Conservation (phyloP, 2,797 vertebrate species). For the Mastacembelus armatus region DNA sequence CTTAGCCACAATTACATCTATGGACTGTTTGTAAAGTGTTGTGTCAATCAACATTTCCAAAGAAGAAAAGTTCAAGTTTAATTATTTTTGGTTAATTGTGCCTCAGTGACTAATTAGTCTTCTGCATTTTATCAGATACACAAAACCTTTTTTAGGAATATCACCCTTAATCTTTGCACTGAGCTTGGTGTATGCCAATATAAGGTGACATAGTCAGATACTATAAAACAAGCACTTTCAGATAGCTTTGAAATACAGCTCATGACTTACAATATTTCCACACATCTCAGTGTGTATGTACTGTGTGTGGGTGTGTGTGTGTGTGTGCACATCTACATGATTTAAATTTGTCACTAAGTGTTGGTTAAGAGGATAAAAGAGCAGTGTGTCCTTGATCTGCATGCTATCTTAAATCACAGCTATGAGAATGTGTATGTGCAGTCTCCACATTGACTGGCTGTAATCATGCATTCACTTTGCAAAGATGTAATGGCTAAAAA, state of each 20-base stretch:
- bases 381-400: constrained; percentile 39
- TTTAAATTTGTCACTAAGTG: constrained; percentile 49
- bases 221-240: neutral
- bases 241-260: constrained; percentile 2
- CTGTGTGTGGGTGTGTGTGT: neutral
- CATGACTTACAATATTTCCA: constrained; percentile 38
- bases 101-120: neutral
- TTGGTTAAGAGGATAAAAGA: constrained; percentile 65
- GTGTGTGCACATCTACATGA: constrained; percentile 15
- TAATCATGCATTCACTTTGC: constrained; percentile 20
- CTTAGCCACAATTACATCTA: neutral
- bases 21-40: neutral
- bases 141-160: no score
- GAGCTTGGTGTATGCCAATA: neutral
- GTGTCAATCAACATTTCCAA: neutral
- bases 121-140: no score
- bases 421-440: constrained; percentile 18
- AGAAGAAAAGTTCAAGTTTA: neutral
- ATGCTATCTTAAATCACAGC: constrained; percentile 37
- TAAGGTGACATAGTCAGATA: neutral
- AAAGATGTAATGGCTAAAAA: constrained; percentile 51
- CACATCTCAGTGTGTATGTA: neutral
- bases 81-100: neutral
- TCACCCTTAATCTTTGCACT: neutral
- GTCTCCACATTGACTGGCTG: constrained; percentile 19